Evolutionary conservation across 2,113 vertebrate genomes (phyloP), one percentile per base, ranked within the genome.

Genomic region (Panurus biarmicus): DNA sequence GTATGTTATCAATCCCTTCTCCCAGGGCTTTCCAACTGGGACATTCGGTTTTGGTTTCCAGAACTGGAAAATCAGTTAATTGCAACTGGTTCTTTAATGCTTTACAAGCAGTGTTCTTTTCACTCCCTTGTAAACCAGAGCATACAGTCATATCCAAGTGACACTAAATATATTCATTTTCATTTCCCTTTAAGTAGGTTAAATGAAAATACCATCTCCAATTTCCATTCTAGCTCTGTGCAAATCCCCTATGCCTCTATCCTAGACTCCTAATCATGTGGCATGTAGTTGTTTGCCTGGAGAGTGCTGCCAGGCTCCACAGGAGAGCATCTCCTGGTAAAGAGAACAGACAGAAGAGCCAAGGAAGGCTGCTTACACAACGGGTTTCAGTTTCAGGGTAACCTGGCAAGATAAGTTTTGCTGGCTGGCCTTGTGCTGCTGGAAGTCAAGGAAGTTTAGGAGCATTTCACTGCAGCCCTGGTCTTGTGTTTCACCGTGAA

Each of bases 171-270:
- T n/a, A 77, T 62, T 90, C 79, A n/a, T 44, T 88, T 90, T 96
- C 51, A 47, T 93, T 95, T 82, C 88, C 48, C 42, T 94, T 94
- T 92, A 96, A 96, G 82, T 96, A 89, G 92, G 85, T 95, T 94
- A 92, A 90, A 93, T 90, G 85, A 93, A 92, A 95, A 85, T 87
- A 76, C 31, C 40, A n/a, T 88, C 25, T 89, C n/a, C 25, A 72
- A 0, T 74, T 87, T 65, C 60, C 61, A 40, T 91, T 92, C 80
- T 65, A 50, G 75, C 79, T 95, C 82, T 94, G 8, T 85, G 64
- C 78, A 92, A 79, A 85, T 94, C 79, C 56, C 76, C 44, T 57
- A 3, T 77, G 61, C 69, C 33, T 53, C 65, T 71, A 6, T 82
- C 36, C 72, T 36, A 48, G 64, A 40, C 71, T 93, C 28, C 38